Conservation (phyloP, 2,113 vertebrate genomes). For the Micronycteris hirsuta region DNA sequence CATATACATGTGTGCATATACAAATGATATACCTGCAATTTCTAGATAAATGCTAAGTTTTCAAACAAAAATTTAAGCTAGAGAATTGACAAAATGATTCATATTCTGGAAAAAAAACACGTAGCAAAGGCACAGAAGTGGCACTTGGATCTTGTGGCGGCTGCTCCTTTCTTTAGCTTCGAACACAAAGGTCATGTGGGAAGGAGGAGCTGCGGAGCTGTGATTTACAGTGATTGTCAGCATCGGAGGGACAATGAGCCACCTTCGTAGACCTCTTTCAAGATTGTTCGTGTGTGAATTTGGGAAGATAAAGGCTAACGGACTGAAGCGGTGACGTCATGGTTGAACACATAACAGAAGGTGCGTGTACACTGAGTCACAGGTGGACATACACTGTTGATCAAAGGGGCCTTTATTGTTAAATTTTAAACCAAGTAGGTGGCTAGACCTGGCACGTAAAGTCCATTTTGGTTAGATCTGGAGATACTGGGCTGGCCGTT, state of each 20-base stretch:
- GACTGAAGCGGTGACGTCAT: conserved; percentile 30
- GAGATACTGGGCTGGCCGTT: neutral
- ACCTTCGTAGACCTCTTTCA: conserved; percentile 38
- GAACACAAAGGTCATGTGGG: neutral
- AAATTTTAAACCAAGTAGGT: neutral
- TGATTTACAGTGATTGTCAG: conserved; percentile 35
- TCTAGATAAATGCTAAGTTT: neutral
- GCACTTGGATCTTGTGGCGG: neutral
- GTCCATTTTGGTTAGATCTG: neutral
- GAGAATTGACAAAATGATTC: neutral
- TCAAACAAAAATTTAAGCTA: neutral
- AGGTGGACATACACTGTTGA: neutral
- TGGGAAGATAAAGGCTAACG: conserved; percentile 36
- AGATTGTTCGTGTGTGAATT: conserved; percentile 31
- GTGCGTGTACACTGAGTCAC: neutral
- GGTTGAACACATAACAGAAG: conserved; percentile 1
- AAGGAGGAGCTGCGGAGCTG: neutral
- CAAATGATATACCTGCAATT: neutral
- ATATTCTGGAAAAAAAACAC: neutral
- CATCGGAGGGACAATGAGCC: neutral
- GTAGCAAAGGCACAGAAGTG: neutral
- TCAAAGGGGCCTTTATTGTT: neutral
- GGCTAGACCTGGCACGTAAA: neutral
- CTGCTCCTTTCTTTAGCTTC: neutral
- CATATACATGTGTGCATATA: neutral